phyloP scores from a whole-genome alignment of 2,888 invertebrate genomes.

The Gortyna flavago region DNA sequence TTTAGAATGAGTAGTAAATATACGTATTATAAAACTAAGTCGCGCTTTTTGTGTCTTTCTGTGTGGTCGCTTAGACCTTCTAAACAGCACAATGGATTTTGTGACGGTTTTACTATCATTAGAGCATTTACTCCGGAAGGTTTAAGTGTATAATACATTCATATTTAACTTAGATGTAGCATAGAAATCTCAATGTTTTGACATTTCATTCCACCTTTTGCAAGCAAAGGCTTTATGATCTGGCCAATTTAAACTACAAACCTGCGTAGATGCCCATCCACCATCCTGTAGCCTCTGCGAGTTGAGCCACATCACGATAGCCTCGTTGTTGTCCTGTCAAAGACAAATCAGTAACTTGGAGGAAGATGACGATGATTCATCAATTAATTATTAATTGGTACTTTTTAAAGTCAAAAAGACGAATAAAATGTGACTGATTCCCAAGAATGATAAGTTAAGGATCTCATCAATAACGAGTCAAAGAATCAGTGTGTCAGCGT shows the following conservation, averaged over 20 bases:
- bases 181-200: neutral
- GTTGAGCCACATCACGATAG: slow-evolving; percentile 97
- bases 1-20: neutral
- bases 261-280: slow-evolving; percentile 96
- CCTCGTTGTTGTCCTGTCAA: slow-evolving; percentile 93
- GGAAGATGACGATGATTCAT: too few species aligned
- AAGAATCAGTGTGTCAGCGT: too few species aligned
- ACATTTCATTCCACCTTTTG: neutral
- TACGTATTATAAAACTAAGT: neutral
- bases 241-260: slow-evolving; percentile 60
- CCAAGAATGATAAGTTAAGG: too few species aligned
- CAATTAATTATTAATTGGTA: too few species aligned
- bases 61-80: neutral
- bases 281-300: slow-evolving; percentile 96
- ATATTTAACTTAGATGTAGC: neutral
- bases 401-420: too few species aligned
- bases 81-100: neutral
- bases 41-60: neutral
- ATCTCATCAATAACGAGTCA: too few species aligned
- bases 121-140: neutral
- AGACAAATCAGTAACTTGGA: neutral
- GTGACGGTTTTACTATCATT: neutral
- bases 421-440: too few species aligned
- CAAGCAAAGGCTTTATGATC: neutral
- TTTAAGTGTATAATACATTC: neutral